Percentiles rank a stretch among this genome's conserved stretches.
phyloP scores from a whole-genome alignment of 2,888 invertebrate genomes.

The Cactoblastis cactorum region DNA sequence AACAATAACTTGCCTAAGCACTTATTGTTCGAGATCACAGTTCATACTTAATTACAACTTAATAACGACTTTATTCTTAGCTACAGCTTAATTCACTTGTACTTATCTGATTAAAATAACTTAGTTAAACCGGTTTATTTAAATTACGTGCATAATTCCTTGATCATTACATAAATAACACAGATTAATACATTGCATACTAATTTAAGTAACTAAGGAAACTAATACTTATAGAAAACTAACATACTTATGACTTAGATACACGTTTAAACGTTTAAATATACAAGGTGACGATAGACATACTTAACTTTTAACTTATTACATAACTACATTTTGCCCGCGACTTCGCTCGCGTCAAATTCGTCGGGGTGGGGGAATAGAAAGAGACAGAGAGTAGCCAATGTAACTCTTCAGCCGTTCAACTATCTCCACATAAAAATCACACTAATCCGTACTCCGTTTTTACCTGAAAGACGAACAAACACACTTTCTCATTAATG shows the following conservation, averaged over 20 bases:
- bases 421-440: too few species aligned
- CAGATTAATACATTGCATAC: not conserved
- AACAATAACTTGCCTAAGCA: constrained; percentile 71
- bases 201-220: not conserved
- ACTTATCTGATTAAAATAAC: not conserved
- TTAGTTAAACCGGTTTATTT: constrained; percentile 11
- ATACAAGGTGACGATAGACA: constrained; percentile 18
- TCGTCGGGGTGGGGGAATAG: too few species aligned
- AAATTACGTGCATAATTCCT: constrained; percentile 6
- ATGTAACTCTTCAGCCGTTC: too few species aligned
- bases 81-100: too few species aligned
- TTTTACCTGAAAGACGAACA: too few species aligned
- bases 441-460: too few species aligned
- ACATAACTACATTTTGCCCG: too few species aligned
- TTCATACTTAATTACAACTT: constrained; percentile 22
- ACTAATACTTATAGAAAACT: not conserved
- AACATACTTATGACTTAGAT: constrained; percentile 21
- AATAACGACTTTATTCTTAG: not conserved
- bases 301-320: not conserved
- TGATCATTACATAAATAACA: constrained; percentile 4
- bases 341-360: too few species aligned
- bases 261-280: constrained; percentile 4
- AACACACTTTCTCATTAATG: too few species aligned
- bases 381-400: too few species aligned
- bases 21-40: constrained; percentile 77